Conservation (phyloP, 2,888 invertebrate genomes). For the Cerceris ruficornis region DNA sequence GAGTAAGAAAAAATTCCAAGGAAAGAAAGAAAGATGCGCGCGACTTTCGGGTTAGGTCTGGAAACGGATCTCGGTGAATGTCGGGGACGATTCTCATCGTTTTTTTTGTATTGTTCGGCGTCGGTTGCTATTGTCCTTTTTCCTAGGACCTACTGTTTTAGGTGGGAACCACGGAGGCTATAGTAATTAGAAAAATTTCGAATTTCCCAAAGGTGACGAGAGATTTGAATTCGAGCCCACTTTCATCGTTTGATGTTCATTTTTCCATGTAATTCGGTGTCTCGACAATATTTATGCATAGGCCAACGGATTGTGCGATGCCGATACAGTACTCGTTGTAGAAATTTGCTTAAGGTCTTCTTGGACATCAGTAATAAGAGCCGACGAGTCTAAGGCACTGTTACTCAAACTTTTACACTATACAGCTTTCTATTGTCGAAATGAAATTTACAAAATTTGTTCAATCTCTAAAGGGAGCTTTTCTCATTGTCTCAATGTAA, state of each 20-base stretch:
- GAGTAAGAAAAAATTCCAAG: conserved; percentile 36
- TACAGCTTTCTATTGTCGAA: too few species aligned
- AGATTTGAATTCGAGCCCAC: too few species aligned
- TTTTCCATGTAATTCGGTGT: too few species aligned
- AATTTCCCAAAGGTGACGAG: too few species aligned
- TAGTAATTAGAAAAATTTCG: not conserved
- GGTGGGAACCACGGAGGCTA: too few species aligned
- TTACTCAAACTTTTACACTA: not conserved
- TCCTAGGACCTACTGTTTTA: too few species aligned
- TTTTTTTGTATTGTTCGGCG: too few species aligned
- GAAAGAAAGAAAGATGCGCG: conserved; percentile 25
- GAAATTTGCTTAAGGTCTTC: not conserved
- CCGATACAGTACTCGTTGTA: not conserved
- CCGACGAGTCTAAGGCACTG: not conserved
- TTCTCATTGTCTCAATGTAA: not conserved
- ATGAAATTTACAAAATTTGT: too few species aligned
- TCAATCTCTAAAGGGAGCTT: not conserved
- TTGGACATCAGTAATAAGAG: not conserved
- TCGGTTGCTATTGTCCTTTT: too few species aligned
- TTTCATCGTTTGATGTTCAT: too few species aligned
- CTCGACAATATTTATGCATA: not conserved
- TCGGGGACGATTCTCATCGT: not conserved
- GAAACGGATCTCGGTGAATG: not conserved
- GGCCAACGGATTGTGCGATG: conserved; percentile 7
- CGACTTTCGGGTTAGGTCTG: conserved; percentile 40